These are phyloP conservation scores for Anguilla rostrata DNA, from an alignment of 2,113 vertebrate species.

Conservation along the genomic window DNA sequence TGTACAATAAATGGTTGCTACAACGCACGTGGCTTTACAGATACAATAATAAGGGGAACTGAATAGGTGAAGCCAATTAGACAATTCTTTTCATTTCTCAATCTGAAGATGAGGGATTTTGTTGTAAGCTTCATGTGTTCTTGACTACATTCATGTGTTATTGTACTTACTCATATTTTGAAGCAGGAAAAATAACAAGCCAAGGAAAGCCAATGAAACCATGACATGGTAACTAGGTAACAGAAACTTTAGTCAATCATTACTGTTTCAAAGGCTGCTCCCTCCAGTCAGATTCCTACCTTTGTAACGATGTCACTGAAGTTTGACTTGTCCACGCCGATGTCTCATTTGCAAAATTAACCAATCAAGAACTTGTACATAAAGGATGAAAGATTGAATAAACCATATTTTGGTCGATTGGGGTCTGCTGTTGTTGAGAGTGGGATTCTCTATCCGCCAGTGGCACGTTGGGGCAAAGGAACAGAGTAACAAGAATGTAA, in stretches of 20 bases:
- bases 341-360: neutral
- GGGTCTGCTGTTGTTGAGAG: too few relatives aligned
- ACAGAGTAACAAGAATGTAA: neutral
- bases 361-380: neutral
- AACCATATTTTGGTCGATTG: neutral
- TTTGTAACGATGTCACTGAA: neutral
- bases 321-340: neutral
- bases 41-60: neutral
- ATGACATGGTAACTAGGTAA: neutral
- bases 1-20: neutral
- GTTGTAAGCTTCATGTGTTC: neutral
- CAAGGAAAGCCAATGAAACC: neutral
- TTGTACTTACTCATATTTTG: neutral
- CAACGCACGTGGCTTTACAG: neutral
- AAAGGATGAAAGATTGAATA: neutral
- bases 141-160: neutral
- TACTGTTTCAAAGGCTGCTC: neutral
- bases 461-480: too few relatives aligned
- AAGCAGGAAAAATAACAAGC: neutral
- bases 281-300: neutral
- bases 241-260: neutral
- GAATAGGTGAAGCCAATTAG: neutral
- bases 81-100: neutral
- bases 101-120: neutral
- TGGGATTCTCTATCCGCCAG: too few relatives aligned